These are phyloP conservation scores for Drosophila birchii DNA, from an alignment of 2,888 invertebrate species.

Conservation along the genomic window DNA sequence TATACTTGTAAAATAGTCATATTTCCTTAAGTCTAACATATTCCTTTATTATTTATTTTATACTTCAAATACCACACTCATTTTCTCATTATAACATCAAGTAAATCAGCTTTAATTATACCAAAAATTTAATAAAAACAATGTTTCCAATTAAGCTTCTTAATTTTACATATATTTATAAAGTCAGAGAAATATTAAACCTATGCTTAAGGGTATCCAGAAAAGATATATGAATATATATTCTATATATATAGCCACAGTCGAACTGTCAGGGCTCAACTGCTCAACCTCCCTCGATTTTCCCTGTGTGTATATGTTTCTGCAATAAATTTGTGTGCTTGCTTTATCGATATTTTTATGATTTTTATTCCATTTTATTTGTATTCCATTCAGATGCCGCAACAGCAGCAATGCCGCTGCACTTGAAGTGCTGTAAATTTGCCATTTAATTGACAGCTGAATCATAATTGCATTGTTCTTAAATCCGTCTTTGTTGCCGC, in stretches of 20 bases:
- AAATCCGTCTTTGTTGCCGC: constrained; percentile 28
- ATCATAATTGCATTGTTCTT: constrained; percentile 41
- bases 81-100: neutral
- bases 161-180: neutral
- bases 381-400: constrained; percentile 14
- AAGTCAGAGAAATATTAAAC: neutral
- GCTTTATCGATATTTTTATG: constrained; percentile 50
- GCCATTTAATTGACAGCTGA: constrained; percentile 55
- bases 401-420: constrained; percentile 1
- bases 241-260: constrained; percentile 2
- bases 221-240: neutral
- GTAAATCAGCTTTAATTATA: neutral
- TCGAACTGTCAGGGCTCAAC: constrained; percentile 23
- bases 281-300: constrained; percentile 12
- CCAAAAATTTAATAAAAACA: too few relatives aligned
- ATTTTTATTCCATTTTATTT: constrained; percentile 37
- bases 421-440: constrained; percentile 58
- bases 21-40: neutral
- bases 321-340: constrained; percentile 45
- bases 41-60: neutral
- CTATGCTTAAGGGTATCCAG: neutral
- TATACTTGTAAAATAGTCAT: too few relatives aligned
- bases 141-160: neutral
- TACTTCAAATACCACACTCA: neutral
- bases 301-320: constrained; percentile 27